A percentile compares a stretch with the other conserved stretches of the same genome.
Evolutionary conservation across 2,888 invertebrate species (phyloP).

Genomic region (Cyclophora punctaria): DNA sequence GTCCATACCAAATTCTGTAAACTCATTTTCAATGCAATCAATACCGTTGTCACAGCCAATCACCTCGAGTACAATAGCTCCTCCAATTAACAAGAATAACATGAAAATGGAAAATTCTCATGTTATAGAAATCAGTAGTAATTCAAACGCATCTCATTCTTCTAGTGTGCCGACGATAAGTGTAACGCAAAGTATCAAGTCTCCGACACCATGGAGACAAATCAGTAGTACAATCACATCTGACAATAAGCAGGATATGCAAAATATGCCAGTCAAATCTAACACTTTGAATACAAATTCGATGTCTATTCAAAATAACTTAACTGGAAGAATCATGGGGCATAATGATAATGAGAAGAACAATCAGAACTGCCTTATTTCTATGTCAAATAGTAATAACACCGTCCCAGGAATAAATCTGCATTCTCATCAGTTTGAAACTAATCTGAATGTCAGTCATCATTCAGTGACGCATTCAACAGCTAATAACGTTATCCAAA

Average conservation of each 20-base stretch:
- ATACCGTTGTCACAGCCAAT: slow-evolving; percentile 68
- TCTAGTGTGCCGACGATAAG: slow-evolving; percentile 60
- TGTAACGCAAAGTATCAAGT: slow-evolving; percentile 63
- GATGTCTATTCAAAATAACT: slow-evolving; percentile 49
- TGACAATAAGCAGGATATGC: slow-evolving; percentile 57
- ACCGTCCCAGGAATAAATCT: slow-evolving; percentile 42
- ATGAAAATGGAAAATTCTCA: slow-evolving; percentile 64
- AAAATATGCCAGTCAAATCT: slow-evolving; percentile 50
- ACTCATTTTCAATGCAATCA: slow-evolving; percentile 60
- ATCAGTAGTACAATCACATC: slow-evolving; percentile 32
- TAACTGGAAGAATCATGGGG: slow-evolving; percentile 40
- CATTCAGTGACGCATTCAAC: slow-evolving; percentile 54
- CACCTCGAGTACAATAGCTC: slow-evolving; percentile 65
- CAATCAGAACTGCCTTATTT: slow-evolving; percentile 55
- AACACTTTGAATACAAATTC: slow-evolving; percentile 40
- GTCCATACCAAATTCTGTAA: slow-evolving; percentile 49
- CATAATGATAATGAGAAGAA: slow-evolving; percentile 53
- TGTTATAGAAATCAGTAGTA: slow-evolving; percentile 67
- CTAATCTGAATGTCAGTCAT: slow-evolving; percentile 52
- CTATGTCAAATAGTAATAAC: slow-evolving; percentile 43
- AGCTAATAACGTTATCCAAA: slow-evolving; percentile 65
- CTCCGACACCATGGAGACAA: slow-evolving; percentile 68
- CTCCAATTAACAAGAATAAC: slow-evolving; percentile 51
- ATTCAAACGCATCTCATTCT: slow-evolving; percentile 51
- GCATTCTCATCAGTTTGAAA: slow-evolving; percentile 61